Evolutionary conservation across 1,140 invertebrate species (phyloP).

Genomic region (Alviniconcha marisindica): DNA sequence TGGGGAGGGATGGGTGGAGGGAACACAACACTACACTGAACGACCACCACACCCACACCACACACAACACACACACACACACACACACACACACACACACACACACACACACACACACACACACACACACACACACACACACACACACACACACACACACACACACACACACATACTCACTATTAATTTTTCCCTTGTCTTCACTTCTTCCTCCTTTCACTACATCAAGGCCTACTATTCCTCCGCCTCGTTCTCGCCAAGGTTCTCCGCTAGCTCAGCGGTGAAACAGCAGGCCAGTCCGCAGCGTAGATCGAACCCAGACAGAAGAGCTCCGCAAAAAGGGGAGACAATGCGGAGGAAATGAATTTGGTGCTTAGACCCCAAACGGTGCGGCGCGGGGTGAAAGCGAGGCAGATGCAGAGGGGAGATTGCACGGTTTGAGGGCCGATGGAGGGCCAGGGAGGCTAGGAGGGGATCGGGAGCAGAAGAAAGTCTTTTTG

Average conservation of each 20-base stretch:
- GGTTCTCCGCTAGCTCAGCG: neutral
- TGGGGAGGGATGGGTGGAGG: too few relatives aligned
- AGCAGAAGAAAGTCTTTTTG: conserved; percentile 20
- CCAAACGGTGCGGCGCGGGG: conserved; percentile 9
- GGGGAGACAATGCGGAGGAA: conserved; percentile 25
- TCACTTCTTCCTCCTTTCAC: too few relatives aligned
- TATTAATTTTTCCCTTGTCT: too few relatives aligned
- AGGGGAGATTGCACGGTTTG: conserved; percentile 25
- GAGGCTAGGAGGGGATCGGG: neutral
- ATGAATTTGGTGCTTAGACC: conserved; percentile 29
- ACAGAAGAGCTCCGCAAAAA: conserved; percentile 20
- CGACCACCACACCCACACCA: too few relatives aligned
- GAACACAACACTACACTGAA: too few relatives aligned
- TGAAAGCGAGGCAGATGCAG: conserved; percentile 21
- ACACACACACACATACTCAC: neutral
- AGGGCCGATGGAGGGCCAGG: conserved; percentile 4
- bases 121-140: too few relatives aligned
- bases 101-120: too few relatives aligned
- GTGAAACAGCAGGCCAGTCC: neutral
- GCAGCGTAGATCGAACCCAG: conserved; percentile 6
- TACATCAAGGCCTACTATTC: too few relatives aligned
- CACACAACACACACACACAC: too few relatives aligned
- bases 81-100: too few relatives aligned
- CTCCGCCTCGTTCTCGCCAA: too few relatives aligned
- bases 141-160: neutral